A percentile compares a stretch with the other conserved stretches of the same genome.
Evolutionary conservation across 2,797 vertebrate genomes (phyloP).

Genomic region (Scomberomorus guttatus): DNA sequence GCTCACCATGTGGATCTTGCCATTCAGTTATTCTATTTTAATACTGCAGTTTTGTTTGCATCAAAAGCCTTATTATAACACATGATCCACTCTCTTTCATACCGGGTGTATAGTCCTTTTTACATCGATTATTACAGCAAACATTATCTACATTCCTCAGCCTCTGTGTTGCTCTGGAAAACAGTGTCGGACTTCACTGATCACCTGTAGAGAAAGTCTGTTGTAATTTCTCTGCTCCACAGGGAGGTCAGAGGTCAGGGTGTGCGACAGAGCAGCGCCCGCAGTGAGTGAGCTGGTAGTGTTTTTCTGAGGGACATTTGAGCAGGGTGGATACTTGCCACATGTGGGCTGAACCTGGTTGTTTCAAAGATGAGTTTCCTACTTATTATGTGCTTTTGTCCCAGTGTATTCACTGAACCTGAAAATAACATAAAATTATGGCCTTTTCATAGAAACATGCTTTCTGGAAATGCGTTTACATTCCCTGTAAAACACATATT

Average conservation of each 20-base stretch:
- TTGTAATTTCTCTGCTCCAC: conserved; percentile 32
- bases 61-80: background rate
- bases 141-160: background rate
- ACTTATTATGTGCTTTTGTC: conserved; percentile 55
- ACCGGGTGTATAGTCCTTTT: background rate
- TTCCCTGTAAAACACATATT: conserved; percentile 11
- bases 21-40: background rate
- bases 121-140: background rate
- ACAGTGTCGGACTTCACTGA: background rate
- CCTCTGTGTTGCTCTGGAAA: conserved; percentile 13
- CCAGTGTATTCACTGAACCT: conserved; percentile 31
- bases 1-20: background rate
- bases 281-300: conserved; percentile 4
- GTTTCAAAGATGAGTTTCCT: conserved; percentile 54
- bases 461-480: conserved; percentile 19
- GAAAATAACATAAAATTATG: conserved; percentile 57
- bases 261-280: conserved; percentile 9
- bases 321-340: conserved; percentile 59
- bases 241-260: conserved; percentile 55
- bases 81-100: background rate
- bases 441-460: conserved; percentile 9
- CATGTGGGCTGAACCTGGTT: conserved; percentile 56
- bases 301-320: conserved; percentile 35
- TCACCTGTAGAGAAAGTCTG: conserved; percentile 30
- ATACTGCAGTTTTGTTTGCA: background rate